Conservation (phyloP, 2,113 vertebrate species). For the human region GRCh38 chr13:93268501-93269000, state of each 20-base stretch:
- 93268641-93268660: no score
- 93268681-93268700: background rate
- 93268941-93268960: background rate
- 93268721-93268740: background rate
- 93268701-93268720: background rate
- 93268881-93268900: background rate
- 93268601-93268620: background rate
- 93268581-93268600: background rate
- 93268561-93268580: background rate
- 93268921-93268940: background rate
- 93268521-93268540: background rate
- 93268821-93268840: background rate
- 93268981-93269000: background rate
- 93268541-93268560: background rate
- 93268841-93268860: background rate
- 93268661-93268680: background rate
- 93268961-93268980: background rate
- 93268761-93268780: background rate
- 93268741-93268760: background rate
- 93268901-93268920: background rate
- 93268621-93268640: background rate
- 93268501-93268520: background rate
- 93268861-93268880: accelerated
- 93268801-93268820: background rate
- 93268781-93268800: background rate